Base-by-base conservation (phyloP, 2,797 vertebrate species). In the Pangasius djambal region DNA sequence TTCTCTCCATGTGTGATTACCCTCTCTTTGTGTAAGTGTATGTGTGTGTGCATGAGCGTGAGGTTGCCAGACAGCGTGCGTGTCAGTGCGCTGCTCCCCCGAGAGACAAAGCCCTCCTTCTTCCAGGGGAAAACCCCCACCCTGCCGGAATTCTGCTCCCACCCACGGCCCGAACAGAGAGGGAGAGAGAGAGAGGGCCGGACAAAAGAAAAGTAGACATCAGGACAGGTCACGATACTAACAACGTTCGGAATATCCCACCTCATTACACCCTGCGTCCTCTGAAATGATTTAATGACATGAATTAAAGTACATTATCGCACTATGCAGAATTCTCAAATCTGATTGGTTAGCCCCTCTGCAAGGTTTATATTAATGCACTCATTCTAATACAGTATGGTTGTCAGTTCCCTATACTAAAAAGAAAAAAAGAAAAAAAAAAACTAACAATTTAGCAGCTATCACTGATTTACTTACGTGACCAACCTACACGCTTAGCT, bases 121-220 rank as follows among this genome's bases (percentile, higher is more conserved):
- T 96, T 96, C 95, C 94, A 94, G 94, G 95, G 95, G 95, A 96
- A 96, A 95, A 93, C 95, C 96, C 96, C 95, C 94, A 92, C 94
- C 95, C 94, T 89, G 89, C 86, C 67, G 92, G 95, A 96, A 96
- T 96, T 95, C 96, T 95, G 91, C 92, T 86, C 91, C 95, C 94
- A 95, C 96, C 95, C 95, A 96, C 89, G 70, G 82, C 93, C 83
- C 44, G 15, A 65, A 63, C 28, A 37, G 65, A 85, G 40, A 40
- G 93, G 91, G 90, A 91, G 89, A 88, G 93, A 88, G 87, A 55
- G 55, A 89, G 88, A 1, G 74, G n/a, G 57, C 50, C 22, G 28
- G 87, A 52, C 37, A 72, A 77, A 74, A 85, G 74, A 86, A 31
- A 70, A 55, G 4, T 72, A 85, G 48, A 55, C 31, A 61, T 83